Conservation (phyloP, 2,888 invertebrate genomes). For the Mantis religiosa region DNA sequence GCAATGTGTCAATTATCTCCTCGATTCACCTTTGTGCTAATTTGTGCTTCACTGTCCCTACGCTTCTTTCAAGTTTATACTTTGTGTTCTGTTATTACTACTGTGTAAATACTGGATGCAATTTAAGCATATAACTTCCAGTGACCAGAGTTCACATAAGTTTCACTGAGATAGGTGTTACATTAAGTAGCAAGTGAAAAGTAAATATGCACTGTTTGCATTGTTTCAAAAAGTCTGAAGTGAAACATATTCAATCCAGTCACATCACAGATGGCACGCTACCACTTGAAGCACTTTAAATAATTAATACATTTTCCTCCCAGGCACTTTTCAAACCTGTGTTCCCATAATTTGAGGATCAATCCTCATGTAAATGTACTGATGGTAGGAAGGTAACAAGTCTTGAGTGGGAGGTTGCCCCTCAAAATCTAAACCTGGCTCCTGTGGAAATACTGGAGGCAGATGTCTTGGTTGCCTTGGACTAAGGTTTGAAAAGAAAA, state of each 20-base stretch:
- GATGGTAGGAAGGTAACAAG: conserved; percentile 24
- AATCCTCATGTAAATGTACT: conserved; percentile 26
- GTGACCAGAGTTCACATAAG: neutral
- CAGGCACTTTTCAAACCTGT: conserved; percentile 8
- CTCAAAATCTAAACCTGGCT: neutral
- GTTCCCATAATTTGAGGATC: conserved; percentile 24
- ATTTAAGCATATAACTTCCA: neutral
- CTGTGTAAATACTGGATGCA: neutral
- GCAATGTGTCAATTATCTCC: too few relatives aligned
- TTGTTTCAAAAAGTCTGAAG: neutral
- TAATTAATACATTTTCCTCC: neutral
- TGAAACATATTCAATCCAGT: neutral
- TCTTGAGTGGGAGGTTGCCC: conserved; percentile 8
- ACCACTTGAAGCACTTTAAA: neutral
- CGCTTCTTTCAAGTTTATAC: too few relatives aligned
- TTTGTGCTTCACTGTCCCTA: too few relatives aligned
- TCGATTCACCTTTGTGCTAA: too few relatives aligned
- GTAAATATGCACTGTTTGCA: neutral
- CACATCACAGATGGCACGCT: conserved; percentile 11
- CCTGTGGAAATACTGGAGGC: neutral
- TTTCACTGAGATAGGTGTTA: neutral
- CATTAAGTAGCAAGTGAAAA: neutral
- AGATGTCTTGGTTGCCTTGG: conserved; percentile 10
- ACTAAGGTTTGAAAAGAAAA: conserved; percentile 2
- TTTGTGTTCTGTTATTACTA: neutral